These are phyloP conservation scores for Gymnoscopelus microlampas DNA, from an alignment of 2,797 vertebrate genomes.

Conservation along the genomic window DNA sequence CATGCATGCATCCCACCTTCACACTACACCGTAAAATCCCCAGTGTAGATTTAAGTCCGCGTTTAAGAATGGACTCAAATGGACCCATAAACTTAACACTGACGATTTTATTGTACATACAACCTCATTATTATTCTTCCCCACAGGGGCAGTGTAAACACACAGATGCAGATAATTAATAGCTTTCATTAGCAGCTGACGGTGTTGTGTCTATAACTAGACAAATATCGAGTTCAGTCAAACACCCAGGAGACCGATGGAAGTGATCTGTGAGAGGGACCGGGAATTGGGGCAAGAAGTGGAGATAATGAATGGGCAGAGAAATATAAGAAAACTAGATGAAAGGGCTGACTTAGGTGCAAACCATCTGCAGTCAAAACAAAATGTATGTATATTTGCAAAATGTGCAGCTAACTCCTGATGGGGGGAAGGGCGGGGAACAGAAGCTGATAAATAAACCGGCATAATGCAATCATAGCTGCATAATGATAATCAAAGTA, in stretches of 20 bases:
- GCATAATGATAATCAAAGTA: conserved; percentile 7
- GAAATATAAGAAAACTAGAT: conserved; percentile 20
- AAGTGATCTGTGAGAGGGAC: conserved; percentile 20
- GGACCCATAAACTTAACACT: too few species aligned
- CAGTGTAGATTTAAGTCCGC: neutral
- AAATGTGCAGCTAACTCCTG: too few species aligned
- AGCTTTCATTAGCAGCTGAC: conserved; percentile 18
- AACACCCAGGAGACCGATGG: conserved; percentile 8
- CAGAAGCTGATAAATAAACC: neutral
- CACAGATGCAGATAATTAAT: conserved; percentile 21
- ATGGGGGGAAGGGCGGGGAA: too few species aligned
- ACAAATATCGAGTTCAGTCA: conserved; percentile 27
- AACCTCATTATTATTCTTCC: conserved; percentile 15
- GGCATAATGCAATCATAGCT: conserved; percentile 8
- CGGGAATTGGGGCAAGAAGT: neutral
- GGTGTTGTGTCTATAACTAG: conserved; percentile 30
- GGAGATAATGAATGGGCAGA: conserved; percentile 8
- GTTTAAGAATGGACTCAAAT: too few species aligned
- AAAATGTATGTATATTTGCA: too few species aligned
- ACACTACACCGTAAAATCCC: neutral
- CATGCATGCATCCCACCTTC: neutral
- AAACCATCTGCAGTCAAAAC: neutral
- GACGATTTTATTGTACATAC: too few species aligned
- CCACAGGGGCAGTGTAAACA: conserved; percentile 9
- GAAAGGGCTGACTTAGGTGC: conserved; percentile 34